Evolutionary conservation across 2,113 vertebrate genomes (phyloP).

Genomic region (Geothlypis trichas): DNA sequence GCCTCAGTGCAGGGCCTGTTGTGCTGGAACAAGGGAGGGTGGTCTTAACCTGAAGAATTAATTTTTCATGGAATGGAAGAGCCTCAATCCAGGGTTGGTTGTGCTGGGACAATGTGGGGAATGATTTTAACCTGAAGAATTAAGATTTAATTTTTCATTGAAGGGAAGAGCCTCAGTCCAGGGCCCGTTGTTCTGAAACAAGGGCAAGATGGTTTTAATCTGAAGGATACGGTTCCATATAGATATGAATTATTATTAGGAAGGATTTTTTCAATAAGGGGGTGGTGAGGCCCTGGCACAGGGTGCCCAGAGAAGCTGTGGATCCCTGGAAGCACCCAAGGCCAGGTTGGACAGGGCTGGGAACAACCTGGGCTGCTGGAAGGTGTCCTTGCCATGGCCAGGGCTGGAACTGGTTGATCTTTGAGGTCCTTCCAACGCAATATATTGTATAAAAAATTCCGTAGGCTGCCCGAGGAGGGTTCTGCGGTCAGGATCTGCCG

Average conservation of each 20-base stretch:
- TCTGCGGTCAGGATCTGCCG: fast-evolving
- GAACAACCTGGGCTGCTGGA: fast-evolving
- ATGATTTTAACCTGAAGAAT: not conserved
- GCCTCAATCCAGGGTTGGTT: fast-evolving
- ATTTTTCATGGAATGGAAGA: not conserved
- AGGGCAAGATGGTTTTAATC: not conserved
- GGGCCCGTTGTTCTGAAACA: too few relatives aligned
- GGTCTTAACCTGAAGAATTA: too few relatives aligned
- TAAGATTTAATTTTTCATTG: not conserved
- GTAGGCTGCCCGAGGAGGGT: too few relatives aligned
- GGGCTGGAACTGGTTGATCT: fast-evolving
- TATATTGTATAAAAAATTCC: fast-evolving
- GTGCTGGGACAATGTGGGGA: too few relatives aligned
- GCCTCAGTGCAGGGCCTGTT: too few relatives aligned
- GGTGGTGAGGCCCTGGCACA: not conserved
- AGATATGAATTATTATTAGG: not conserved
- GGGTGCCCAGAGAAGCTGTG: not conserved
- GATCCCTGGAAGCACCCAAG: not conserved
- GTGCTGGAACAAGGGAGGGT: too few relatives aligned
- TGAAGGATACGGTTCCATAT: fast-evolving
- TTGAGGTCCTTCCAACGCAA: not conserved
- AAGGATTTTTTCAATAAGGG: not conserved
- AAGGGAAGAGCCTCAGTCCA: fast-evolving
- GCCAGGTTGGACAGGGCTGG: fast-evolving
- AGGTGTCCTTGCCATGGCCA: not conserved